Base-by-base conservation (phyloP, 2,888 invertebrate species). In the Girardia tigrina region DNA sequence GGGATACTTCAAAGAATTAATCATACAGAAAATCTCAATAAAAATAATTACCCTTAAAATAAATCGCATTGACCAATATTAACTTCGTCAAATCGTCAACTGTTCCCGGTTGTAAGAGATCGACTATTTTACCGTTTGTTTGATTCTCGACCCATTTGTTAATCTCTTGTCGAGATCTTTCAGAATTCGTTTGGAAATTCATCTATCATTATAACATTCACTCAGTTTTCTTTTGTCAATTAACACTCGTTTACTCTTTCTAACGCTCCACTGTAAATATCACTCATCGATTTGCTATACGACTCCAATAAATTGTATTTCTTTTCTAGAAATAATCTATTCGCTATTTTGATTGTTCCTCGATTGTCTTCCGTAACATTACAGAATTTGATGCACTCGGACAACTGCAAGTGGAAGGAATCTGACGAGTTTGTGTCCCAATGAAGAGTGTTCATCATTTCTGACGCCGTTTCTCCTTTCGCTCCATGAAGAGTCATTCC, bases 401-500 rank as follows among this genome's bases (percentile, higher is more conserved):
- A 56, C n/a, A 56, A 56, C 23, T 56, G 8, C 56, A 20, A 23
- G 23, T 56, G 56, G 23, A 56, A 56, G n/a, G 56, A 56, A 12
- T 8, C 56, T 20, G 72, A 72, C 20, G 77, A 77, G 26, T 75
- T 74, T 20, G 77, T 71, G 70, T 76, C 75, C 1, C 78, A 16
- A 26, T 78, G 71, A 26, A 78, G 78, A 75, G 78, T 79, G 26
- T 78, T 76, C 26, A 77, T 76, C 80, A 84, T 81, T 77, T 83
- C 80, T 69, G 78, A 72, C 20, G 79, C 79, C 6, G 85, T 85
- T 26, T 81, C 78, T 1, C 80, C 81, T 71, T 78, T 79, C 16
- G 85, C 83, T 12, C 85, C 86, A 6, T 81, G 79, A 29, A 81
- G 81, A 20, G 83, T 80, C 83, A 85, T 83, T 29, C 82, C 80